Percentiles rank a stretch among this genome's conserved stretches.
Conservation (phyloP, 2,113 vertebrate species). For the Agapornis roseicollis region DNA sequence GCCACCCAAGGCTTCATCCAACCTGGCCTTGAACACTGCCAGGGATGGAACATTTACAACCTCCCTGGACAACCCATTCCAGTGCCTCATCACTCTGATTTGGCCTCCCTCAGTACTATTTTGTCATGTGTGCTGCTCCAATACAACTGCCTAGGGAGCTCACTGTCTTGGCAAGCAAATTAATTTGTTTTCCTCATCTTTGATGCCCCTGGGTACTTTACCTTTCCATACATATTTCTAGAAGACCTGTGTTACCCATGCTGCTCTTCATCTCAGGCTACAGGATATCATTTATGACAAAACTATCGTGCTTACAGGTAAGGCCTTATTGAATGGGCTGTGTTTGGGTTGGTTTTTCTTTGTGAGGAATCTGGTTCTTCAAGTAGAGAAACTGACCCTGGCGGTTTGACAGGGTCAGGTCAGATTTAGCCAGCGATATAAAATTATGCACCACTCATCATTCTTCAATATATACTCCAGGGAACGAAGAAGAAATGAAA, state of each 20-base stretch:
- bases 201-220: not conserved
- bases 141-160: not conserved
- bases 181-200: not conserved
- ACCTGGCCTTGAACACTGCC: no score
- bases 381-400: not conserved
- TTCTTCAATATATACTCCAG: not conserved
- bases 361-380: not conserved
- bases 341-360: not conserved
- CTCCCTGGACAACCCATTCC: no score
- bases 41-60: no score
- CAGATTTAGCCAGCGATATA: not conserved
- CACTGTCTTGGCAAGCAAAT: not conserved
- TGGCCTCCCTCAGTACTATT: not conserved
- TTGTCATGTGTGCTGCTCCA: not conserved
- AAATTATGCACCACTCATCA: not conserved
- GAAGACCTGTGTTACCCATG: not conserved
- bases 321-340: not conserved
- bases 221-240: not conserved
- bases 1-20: no score
- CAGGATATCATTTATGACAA: not conserved
- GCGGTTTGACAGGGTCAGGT: not conserved
- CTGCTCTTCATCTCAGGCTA: not conserved
- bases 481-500: not conserved
- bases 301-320: not conserved
- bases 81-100: no score